Evolutionary conservation across 2,113 vertebrate species (phyloP).

Genomic region (Oryzias woworae): DNA sequence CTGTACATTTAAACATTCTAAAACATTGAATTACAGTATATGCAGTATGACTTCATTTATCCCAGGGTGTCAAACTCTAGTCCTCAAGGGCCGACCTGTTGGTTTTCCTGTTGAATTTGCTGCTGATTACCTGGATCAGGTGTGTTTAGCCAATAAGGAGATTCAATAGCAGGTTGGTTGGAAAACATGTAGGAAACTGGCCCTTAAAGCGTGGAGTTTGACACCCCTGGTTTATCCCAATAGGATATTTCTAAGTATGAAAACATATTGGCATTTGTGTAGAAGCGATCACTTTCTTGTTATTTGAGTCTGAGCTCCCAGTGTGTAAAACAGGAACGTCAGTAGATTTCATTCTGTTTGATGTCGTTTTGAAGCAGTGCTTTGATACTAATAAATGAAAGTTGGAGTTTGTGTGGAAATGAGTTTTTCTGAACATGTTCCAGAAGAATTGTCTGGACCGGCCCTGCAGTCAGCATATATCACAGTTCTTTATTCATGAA

Average conservation of each 20-base stretch:
- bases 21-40: constrained; percentile 80
- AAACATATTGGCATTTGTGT: constrained; percentile 78
- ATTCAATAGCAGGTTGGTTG: too few species aligned
- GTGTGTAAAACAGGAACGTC: constrained; percentile 81
- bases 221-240: constrained; percentile 63
- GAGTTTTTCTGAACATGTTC: constrained; percentile 10
- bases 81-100: too few species aligned
- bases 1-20: constrained; percentile 79
- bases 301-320: constrained; percentile 77
- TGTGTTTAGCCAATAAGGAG: too few species aligned
- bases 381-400: constrained; percentile 84
- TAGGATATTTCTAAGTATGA: constrained; percentile 55
- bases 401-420: constrained; percentile 53
- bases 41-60: constrained; percentile 75
- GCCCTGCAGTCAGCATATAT: constrained; percentile 1
- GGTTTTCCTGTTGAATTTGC: too few species aligned
- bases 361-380: constrained; percentile 82
- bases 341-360: constrained; percentile 78
- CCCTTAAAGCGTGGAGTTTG: too few species aligned
- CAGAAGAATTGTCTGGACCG: not conserved
- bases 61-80: constrained; percentile 3
- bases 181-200: too few species aligned
- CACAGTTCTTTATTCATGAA: constrained; percentile 45
- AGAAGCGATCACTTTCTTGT: constrained; percentile 68
- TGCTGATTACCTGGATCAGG: too few species aligned